A percentile compares a stretch with the other conserved stretches of the same genome.
These are phyloP conservation scores for Mormoops blainvillei DNA, from an alignment of 2,113 vertebrate species.

Conservation along the genomic window DNA sequence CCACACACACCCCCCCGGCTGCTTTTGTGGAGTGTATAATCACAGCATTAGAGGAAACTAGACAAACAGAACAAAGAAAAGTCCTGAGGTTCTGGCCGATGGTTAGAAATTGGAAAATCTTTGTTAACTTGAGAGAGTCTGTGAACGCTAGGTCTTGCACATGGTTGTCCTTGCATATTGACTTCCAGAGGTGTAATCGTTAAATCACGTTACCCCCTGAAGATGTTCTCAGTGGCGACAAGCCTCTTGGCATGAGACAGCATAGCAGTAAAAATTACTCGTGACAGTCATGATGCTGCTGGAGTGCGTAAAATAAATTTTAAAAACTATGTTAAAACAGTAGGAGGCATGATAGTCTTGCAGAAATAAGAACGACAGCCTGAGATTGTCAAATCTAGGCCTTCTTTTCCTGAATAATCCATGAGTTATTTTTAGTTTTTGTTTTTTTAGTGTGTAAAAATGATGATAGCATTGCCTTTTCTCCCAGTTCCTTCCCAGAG, in stretches of 20 bases:
- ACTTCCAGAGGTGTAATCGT: slow-evolving; percentile 17
- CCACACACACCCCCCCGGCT: not conserved
- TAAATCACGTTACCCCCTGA: slow-evolving; percentile 33
- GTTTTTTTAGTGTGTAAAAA: not conserved
- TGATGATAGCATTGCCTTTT: not conserved
- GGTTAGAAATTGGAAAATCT: not conserved
- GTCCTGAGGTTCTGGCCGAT: not conserved
- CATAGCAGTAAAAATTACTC: slow-evolving; percentile 26
- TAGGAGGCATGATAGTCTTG: slow-evolving; percentile 45
- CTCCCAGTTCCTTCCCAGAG: not conserved
- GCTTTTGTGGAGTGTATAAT: not conserved
- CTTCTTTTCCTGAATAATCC: not conserved
- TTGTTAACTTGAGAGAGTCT: not conserved
- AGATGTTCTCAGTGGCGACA: slow-evolving; percentile 41
- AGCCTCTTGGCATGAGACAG: slow-evolving; percentile 43
- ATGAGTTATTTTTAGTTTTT: slow-evolving; percentile 15
- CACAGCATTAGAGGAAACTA: not conserved
- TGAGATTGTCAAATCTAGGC: slow-evolving; percentile 8
- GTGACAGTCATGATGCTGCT: not conserved
- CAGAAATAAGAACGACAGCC: slow-evolving; percentile 40
- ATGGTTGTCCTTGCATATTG: not conserved
- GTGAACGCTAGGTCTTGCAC: not conserved
- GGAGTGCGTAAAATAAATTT: slow-evolving; percentile 33
- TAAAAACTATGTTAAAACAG: slow-evolving; percentile 55
- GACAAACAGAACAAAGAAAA: not conserved